These are phyloP conservation scores for Synodontis membranacea DNA, from an alignment of 2,113 vertebrate genomes.

Conservation along the genomic window DNA sequence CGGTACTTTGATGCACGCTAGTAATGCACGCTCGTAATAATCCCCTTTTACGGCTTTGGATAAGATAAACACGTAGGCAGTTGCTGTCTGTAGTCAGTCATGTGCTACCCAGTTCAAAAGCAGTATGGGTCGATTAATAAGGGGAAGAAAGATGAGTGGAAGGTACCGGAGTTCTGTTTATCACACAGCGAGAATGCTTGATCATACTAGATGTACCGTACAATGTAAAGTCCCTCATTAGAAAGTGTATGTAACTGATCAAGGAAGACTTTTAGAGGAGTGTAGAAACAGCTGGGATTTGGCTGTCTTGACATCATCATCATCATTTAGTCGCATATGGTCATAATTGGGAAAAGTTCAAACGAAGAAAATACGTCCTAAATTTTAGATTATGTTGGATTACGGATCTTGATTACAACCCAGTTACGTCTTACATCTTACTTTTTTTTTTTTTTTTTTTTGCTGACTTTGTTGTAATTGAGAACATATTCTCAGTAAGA, in stretches of 20 bases:
- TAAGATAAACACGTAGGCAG: not conserved
- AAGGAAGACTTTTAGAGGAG: not conserved
- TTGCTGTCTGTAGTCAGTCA: not conserved
- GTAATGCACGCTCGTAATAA: not conserved
- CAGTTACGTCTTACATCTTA: not conserved
- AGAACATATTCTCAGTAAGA: not conserved
- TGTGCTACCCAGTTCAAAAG: not conserved
- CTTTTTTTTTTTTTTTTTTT: too few species aligned
- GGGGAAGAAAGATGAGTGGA: not conserved
- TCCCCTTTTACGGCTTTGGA: not conserved
- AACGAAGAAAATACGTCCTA: conserved; percentile 5
- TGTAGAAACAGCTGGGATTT: not conserved
- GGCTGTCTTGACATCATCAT: not conserved
- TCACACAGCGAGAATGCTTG: not conserved
- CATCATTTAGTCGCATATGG: not conserved
- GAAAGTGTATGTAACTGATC: not conserved
- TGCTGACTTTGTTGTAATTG: not conserved
- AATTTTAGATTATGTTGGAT: conserved; percentile 3
- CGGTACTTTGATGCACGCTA: not conserved
- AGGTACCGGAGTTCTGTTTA: not conserved
- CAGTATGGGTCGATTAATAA: not conserved
- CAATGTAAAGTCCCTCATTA: not conserved
- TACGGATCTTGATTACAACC: conserved; percentile 11
- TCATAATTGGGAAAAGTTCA: not conserved
- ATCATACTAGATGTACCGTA: not conserved